These are phyloP conservation scores for Protaetia brevitarsis DNA, from an alignment of 1,140 invertebrate species.

Conservation along the genomic window DNA sequence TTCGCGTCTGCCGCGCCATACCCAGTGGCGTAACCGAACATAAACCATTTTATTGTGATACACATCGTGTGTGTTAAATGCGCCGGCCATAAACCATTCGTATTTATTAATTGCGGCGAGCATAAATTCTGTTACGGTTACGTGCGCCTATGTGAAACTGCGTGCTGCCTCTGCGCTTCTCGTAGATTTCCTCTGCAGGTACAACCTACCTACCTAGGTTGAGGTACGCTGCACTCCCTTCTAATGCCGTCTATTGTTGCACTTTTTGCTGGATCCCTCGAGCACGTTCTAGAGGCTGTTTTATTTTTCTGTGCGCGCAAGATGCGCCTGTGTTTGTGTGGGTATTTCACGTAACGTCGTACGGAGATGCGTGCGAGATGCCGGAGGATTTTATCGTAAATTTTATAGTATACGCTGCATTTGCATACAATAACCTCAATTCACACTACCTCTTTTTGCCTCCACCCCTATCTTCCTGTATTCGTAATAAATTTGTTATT, in stretches of 20 bases:
- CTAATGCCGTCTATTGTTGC: constrained; percentile 12
- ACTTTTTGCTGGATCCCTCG: constrained; percentile 1
- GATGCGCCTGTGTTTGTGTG: no score
- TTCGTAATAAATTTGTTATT: constrained; percentile 4
- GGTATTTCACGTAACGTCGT: no score
- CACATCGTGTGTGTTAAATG: constrained; percentile 18
- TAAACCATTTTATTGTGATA: constrained; percentile 22
- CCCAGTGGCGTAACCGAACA: constrained; percentile 23
- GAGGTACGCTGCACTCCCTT: neutral
- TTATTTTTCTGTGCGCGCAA: neutral
- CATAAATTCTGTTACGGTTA: constrained; percentile 16
- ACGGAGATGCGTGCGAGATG: constrained; percentile 14
- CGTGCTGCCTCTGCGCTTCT: neutral
- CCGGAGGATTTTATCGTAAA: constrained; percentile 11
- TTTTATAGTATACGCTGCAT: neutral
- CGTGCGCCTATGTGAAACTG: neutral
- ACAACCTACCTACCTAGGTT: neutral
- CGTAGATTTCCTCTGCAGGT: neutral
- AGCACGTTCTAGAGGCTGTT: neutral
- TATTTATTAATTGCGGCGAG: constrained; percentile 20
- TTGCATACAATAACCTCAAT: constrained; percentile 11
- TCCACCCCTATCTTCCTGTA: neutral
- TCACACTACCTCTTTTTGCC: neutral
- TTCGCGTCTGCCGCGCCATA: constrained; percentile 18
- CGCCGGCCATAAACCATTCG: constrained; percentile 8